Evolutionary conservation across 1,140 invertebrate species (phyloP), one percentile per base, ranked within the genome.

Genomic region (Drosophila bocki): DNA sequence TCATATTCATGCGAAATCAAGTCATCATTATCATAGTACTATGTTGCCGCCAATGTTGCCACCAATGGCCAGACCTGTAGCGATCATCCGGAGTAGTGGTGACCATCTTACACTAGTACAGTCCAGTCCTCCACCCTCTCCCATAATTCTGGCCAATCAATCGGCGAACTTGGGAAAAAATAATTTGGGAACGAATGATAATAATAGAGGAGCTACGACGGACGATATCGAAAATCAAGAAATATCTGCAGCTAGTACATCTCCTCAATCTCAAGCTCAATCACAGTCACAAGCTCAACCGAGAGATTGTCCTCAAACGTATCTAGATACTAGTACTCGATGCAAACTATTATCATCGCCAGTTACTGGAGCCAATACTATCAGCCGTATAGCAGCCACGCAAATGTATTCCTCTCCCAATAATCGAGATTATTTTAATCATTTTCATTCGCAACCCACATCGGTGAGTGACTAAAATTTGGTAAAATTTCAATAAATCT

Each of bases 1-100:
- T 61, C 91, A 92, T 42, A 79, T 92, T 29, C 91, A 92, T 60
- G 15, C 76, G 72, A 35, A 67, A 29, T 56, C 86, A 12, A 65
- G 80, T 35, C 90, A 92, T 35, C 90, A 92, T 47, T 93, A 92
- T 58, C 95, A 98, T 93, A 97, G 96, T 87, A 68, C 97, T 75
- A 98, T 97, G 95, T 94, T 99, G 79, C 98, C 98, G 15, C 98
- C 98, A n/a, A 98, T 98, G n/a, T 95, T 98, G 3, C 98, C 98
- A 4, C 98, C 98, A 9, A 98, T 99, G 97, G 98, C 98, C 3
- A 94, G 98, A 77, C 98, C 98, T 1, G 98, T 99, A 11, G 97
- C 98, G 26, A 98, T 99, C 77, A 98, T 99, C 83, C 95, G 97
- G 87, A 98, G 97, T 42, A 98, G 97, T 75, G 96, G 97, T 94